Conservation (phyloP, 2,888 invertebrate species). For the Ypsolopha sequella region DNA sequence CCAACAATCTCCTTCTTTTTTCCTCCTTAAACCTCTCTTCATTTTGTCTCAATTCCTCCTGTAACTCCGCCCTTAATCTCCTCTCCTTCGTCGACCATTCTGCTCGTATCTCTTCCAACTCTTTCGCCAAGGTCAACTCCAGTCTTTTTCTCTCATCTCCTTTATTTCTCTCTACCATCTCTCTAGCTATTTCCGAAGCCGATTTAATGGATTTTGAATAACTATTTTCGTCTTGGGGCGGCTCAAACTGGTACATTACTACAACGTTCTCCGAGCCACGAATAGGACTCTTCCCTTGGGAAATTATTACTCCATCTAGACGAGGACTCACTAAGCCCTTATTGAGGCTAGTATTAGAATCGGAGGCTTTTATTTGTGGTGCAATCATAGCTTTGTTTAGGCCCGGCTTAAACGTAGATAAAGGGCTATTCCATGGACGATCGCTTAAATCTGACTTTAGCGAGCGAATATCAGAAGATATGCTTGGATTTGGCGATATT, state of each 20-base stretch:
- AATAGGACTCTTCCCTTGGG: constrained; percentile 46
- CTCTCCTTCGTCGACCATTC: constrained; percentile 51
- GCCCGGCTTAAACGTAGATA: constrained; percentile 43
- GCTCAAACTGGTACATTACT: constrained; percentile 57
- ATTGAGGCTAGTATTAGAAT: constrained; percentile 39
- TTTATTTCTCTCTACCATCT: constrained; percentile 53
- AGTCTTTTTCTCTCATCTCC: constrained; percentile 50
- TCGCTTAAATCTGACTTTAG: constrained; percentile 39
- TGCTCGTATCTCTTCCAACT: constrained; percentile 53
- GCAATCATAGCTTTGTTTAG: constrained; percentile 31
- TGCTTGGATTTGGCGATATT: constrained; percentile 42
- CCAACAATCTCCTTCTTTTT: constrained; percentile 48
- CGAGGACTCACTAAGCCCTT: constrained; percentile 47
- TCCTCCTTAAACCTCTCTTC: constrained; percentile 55
- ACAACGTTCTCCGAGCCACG: constrained; percentile 50
- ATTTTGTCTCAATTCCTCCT: constrained; percentile 60
- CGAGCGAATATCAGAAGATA: constrained; percentile 36
- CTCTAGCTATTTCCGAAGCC: constrained; percentile 40
- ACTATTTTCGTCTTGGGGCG: constrained; percentile 38
- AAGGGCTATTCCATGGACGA: constrained; percentile 12
- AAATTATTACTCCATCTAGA: constrained; percentile 53
- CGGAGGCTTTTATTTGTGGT: constrained; percentile 36
- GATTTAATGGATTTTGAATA: constrained; percentile 43
- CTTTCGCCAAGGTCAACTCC: constrained; percentile 55
- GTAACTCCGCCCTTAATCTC: constrained; percentile 56